phyloP scores from a whole-genome alignment of 2,888 invertebrate species.

The Rotaria socialis region DNA sequence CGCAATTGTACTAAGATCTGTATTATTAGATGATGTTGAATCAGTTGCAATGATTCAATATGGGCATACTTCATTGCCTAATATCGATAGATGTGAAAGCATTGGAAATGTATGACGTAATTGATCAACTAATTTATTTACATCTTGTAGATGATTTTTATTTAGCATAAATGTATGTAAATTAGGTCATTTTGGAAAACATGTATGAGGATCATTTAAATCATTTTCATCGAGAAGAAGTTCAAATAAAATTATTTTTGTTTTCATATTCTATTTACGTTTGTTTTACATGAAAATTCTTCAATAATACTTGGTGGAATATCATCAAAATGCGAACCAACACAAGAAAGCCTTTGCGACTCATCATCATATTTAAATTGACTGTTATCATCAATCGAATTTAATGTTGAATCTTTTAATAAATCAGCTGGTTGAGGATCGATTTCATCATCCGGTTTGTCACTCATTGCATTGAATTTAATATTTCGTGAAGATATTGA shows the following conservation, averaged over 20 bases:
- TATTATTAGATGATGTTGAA: not conserved
- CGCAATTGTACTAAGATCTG: not conserved
- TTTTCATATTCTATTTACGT: not conserved
- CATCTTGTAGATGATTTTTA: constrained; percentile 76
- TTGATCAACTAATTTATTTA: constrained; percentile 68
- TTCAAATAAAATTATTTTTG: constrained; percentile 60
- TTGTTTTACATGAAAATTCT: not conserved
- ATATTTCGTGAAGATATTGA: not conserved
- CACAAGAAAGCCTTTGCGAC: not conserved
- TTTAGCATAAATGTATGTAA: constrained; percentile 79
- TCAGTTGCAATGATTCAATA: constrained; percentile 60
- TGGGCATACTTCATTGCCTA: constrained; percentile 85
- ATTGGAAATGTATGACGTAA: constrained; percentile 68
- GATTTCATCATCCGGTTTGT: not conserved
- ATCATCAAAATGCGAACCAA: not conserved
- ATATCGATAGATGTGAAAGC: constrained; percentile 76
- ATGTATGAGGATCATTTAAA: constrained; percentile 66
- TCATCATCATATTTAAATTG: not conserved
- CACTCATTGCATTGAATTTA: not conserved
- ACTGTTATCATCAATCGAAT: not conserved
- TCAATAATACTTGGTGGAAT: not conserved
- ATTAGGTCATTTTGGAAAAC: constrained; percentile 68
- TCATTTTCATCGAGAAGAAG: constrained; percentile 83
- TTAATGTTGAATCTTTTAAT: not conserved
- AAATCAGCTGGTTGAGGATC: not conserved